A percentile compares a stretch with the other conserved stretches of the same genome.
phyloP scores from a whole-genome alignment of 2,797 vertebrate genomes.

The Mus spretus region DNA sequence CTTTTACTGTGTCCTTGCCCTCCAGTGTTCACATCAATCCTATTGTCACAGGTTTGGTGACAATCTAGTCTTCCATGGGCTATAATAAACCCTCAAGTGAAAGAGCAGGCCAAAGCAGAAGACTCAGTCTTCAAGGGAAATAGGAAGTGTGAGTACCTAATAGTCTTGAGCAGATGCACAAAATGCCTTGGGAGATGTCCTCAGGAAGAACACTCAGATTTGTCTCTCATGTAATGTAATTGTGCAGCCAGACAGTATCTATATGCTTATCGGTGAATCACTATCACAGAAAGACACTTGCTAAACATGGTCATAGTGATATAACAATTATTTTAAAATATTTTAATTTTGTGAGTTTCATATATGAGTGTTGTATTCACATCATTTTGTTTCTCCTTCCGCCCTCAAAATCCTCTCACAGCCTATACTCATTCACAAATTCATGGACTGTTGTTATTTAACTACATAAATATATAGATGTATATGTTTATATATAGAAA shows the following conservation, averaged over 20 bases:
- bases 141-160: conserved; percentile 66
- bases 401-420: background rate
- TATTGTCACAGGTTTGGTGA: conserved; percentile 35
- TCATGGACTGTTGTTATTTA: background rate
- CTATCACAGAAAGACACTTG: background rate
- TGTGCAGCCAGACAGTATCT: conserved; percentile 15
- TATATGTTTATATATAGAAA: background rate
- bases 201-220: conserved; percentile 59
- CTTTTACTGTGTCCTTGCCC: background rate
- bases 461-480: background rate
- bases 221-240: conserved; percentile 73
- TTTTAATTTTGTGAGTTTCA: background rate
- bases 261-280: conserved; percentile 61
- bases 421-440: background rate
- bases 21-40: background rate
- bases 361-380: background rate
- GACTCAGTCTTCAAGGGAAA: conserved; percentile 72
- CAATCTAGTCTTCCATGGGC: background rate
- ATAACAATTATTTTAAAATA: background rate
- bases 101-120: conserved; percentile 69
- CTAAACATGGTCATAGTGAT: background rate
- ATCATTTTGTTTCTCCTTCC: background rate
- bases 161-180: conserved; percentile 55
- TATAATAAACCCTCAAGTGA: conserved; percentile 51
- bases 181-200: conserved; percentile 66